phyloP scores from a whole-genome alignment of 2,888 invertebrate species.

The Tetragonisca angustula region DNA sequence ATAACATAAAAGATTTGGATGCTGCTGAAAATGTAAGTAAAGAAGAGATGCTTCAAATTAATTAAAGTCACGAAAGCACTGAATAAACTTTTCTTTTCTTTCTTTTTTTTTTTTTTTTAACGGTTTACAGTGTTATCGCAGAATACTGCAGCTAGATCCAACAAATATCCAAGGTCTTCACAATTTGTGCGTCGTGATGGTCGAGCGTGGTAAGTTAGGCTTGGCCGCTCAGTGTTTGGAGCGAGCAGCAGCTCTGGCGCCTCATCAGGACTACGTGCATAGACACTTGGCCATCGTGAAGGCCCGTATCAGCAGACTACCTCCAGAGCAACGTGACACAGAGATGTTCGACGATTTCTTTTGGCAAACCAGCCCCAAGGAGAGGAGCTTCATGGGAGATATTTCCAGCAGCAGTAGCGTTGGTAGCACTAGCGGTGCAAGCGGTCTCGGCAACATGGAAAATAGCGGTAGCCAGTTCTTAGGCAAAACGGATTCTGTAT shows the following conservation, averaged over 20 bases:
- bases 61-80: neutral
- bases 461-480: conserved; percentile 69
- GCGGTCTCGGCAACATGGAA: conserved; percentile 66
- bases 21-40: conserved; percentile 95
- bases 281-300: conserved; percentile 96
- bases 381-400: conserved; percentile 61
- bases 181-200: conserved; percentile 97
- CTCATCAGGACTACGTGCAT: conserved; percentile 95
- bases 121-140: conserved; percentile 91
- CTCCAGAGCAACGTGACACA: conserved; percentile 79
- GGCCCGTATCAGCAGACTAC: conserved; percentile 85
- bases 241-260: conserved; percentile 92
- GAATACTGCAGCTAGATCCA: conserved; percentile 94
- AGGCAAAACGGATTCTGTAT: conserved; percentile 75
- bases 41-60: neutral
- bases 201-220: conserved; percentile 94
- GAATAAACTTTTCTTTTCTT: neutral
- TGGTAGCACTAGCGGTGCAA: conserved; percentile 17
- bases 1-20: conserved; percentile 96
- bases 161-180: conserved; percentile 97
- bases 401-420: conserved; percentile 19
- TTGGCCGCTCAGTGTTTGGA: conserved; percentile 94
- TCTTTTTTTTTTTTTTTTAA: no score
- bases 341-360: conserved; percentile 79
- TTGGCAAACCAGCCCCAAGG: conserved; percentile 67